Evolutionary conservation across 2,113 vertebrate species (phyloP), one percentile per base, ranked within the genome.

Genomic region (Phycodurus eques): DNA sequence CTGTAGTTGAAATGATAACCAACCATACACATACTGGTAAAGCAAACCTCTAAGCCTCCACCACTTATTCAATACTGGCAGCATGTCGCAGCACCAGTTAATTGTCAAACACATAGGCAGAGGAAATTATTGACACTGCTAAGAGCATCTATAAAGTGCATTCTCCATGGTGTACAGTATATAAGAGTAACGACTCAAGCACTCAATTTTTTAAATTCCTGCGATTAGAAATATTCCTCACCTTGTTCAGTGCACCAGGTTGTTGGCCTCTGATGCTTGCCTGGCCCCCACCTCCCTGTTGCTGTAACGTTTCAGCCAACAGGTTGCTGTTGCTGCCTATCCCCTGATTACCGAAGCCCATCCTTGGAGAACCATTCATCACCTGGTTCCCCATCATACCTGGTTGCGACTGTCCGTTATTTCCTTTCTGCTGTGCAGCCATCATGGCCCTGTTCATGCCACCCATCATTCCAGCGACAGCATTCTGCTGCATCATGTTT

Each of bases 361-460:
- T 94, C 89, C 96, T 95, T 71, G 96, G 94, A 0, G 98, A 96
- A 87, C 98, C 98, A 27, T 99, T 99, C 94, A 99, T 94, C 90
- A 99, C 95, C 91, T 98, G 93, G 67, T 84, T 91, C 54, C 88
- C 92, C 66, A 94, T 91, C 90, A 93, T 92, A 77, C 89, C 90
- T 69, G 91, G 86, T 83, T 91, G 92, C 85, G 91, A 90, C 79
- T 91, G 92, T 85, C 90, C 91, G 42, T 90, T 93, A 81, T 88
- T 93, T 73, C 89, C 87, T 87, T 94, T 93, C 80, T 92, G 93
- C 72, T 92, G 93, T 15, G 80, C 77, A 77, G 90, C 90, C 72
- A 93, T 89, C 91, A 93, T 88, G 82, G 80, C 89, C 68, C 92
- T 91, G 86, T 89, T 93, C 81, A 93, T 88, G 61, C 86, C 84